Conservation (phyloP, 2,888 invertebrate genomes). For the Ecliptopera silaceata region DNA sequence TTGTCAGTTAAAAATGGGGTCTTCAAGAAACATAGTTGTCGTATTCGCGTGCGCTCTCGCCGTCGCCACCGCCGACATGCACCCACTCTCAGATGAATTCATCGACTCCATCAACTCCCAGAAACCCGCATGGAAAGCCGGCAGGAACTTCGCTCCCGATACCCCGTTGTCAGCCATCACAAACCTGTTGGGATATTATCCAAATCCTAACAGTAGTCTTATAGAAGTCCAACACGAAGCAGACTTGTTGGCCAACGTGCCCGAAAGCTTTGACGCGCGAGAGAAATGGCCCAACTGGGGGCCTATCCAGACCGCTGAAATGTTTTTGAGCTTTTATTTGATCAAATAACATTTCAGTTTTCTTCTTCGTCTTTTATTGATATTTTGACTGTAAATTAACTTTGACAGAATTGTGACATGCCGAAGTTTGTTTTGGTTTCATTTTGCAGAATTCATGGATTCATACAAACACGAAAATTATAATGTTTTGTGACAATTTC, state of each 20-base stretch:
- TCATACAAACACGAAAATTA: no score
- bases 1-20: no score
- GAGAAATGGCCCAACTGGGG: neutral
- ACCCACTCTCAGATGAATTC: slow-evolving; percentile 86
- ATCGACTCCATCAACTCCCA: slow-evolving; percentile 85
- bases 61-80: neutral
- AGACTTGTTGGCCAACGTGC: neutral
- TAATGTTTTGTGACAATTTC: no score
- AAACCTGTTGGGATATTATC: slow-evolving; percentile 46
- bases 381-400: no score
- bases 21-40: neutral
- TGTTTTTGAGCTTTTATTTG: no score
- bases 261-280: neutral
- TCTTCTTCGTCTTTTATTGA: no score
- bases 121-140: slow-evolving; percentile 88
- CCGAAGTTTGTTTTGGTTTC: no score
- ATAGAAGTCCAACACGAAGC: neutral
- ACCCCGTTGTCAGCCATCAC: slow-evolving; percentile 53
- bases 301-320: no score
- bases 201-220: neutral
- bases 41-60: neutral
- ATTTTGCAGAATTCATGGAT: no score
- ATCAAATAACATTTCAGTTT: no score
- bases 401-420: no score
- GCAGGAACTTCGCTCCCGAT: slow-evolving; percentile 86